phyloP scores from a whole-genome alignment of 35 echinoderm and acorn worm genomes.

The Heliocidaris erythrogramma region DNA sequence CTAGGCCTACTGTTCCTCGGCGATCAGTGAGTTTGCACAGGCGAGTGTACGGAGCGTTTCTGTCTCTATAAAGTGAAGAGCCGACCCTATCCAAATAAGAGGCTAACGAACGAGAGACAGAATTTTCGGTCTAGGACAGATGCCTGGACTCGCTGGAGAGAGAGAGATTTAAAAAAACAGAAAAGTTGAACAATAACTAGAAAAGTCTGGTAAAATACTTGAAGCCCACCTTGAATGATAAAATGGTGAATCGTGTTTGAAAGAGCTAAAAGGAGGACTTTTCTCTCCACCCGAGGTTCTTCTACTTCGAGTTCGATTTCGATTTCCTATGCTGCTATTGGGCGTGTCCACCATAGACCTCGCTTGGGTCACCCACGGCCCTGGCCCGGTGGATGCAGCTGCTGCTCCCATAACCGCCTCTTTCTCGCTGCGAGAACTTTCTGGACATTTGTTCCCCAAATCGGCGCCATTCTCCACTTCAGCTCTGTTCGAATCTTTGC shows the following conservation, averaged over 20 bases:
- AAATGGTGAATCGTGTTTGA: slow-evolving; percentile 22
- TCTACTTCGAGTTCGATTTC: neutral
- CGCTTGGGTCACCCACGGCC: neutral
- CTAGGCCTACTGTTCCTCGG: too few relatives aligned
- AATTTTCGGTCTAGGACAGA: too few relatives aligned
- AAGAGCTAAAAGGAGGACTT: neutral
- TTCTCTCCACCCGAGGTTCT: slow-evolving; percentile 5
- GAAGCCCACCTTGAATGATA: neutral
- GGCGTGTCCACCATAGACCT: slow-evolving; percentile 11
- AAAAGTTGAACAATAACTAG: too few relatives aligned
- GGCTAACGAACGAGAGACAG: too few relatives aligned
- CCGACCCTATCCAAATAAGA: too few relatives aligned
- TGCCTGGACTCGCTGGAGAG: too few relatives aligned
- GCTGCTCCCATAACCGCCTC: neutral
- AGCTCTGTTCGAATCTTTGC: neutral
- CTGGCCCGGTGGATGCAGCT: neutral
- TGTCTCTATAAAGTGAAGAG: too few relatives aligned
- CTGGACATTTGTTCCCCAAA: neutral
- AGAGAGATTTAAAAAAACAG: too few relatives aligned
- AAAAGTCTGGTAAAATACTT: neutral
- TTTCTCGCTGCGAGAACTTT: slow-evolving; percentile 26
- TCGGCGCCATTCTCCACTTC: slow-evolving; percentile 13
- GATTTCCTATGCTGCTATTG: neutral
- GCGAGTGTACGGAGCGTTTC: too few relatives aligned
- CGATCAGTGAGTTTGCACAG: too few relatives aligned